Percentiles rank a stretch among this genome's conserved stretches.
Evolutionary conservation across 1,140 invertebrate genomes (phyloP).

Genomic region (Drosophila navojoa): DNA sequence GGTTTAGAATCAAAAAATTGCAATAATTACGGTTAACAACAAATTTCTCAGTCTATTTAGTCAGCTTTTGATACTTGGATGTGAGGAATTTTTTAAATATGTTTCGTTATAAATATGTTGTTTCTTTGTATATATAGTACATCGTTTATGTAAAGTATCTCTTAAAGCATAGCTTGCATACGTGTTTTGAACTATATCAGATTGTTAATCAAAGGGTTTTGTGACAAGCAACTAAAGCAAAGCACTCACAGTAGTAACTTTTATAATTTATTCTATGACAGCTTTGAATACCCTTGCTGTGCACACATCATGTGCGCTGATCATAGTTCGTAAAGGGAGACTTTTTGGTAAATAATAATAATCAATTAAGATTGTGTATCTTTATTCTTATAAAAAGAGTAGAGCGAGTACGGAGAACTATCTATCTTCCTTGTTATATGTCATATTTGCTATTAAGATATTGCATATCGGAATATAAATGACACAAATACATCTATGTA

Average conservation of each 20-base stretch:
- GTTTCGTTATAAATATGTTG: constrained; percentile 40
- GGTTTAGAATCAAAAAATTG: constrained; percentile 20
- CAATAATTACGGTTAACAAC: constrained; percentile 22
- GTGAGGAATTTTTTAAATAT: constrained; percentile 45
- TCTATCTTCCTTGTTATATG: no score
- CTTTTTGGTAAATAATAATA: no score
- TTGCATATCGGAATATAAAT: no score
- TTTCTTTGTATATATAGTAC: constrained; percentile 22
- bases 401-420: no score
- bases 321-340: no score
- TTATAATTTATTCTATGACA: background rate
- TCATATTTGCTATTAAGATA: background rate
- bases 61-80: constrained; percentile 78
- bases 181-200: constrained; percentile 8
- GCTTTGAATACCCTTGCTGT: constrained; percentile 17
- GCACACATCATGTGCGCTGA: no score
- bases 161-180: constrained; percentile 39
- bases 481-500: no score
- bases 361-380: no score
- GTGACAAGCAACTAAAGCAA: constrained; percentile 29
- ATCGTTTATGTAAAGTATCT: constrained; percentile 28
- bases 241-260: constrained; percentile 34
- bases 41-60: constrained; percentile 55
- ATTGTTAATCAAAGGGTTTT: constrained; percentile 1
- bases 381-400: no score